A percentile compares a stretch with the other conserved stretches of the same genome.
phyloP scores from a whole-genome alignment of 64 coral and sea anemone genomes.

The Porites lutea region DNA sequence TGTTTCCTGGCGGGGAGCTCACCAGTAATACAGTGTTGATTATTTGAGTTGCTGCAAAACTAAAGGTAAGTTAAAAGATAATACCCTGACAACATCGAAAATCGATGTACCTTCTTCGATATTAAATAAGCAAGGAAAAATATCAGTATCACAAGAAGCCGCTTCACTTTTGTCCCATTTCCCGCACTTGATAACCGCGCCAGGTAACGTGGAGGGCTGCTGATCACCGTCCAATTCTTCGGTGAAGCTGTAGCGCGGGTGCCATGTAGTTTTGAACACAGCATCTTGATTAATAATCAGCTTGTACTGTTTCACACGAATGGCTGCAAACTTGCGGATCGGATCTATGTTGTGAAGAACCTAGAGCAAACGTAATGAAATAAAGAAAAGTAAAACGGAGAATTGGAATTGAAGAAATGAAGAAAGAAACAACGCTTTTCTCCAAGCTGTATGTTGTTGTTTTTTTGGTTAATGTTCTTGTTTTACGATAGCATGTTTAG shows the following conservation, averaged over 20 bases:
- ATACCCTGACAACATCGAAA: background rate
- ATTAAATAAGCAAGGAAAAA: constrained; percentile 92
- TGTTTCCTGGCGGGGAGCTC: too few relatives aligned
- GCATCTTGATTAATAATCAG: constrained; percentile 93
- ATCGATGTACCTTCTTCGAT: constrained; percentile 62
- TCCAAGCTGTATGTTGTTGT: too few relatives aligned
- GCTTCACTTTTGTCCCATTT: constrained; percentile 53
- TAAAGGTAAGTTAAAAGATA: too few relatives aligned
- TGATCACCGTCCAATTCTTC: constrained; percentile 14
- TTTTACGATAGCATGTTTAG: background rate
- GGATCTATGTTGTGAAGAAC: constrained; percentile 95
- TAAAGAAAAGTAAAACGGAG: background rate
- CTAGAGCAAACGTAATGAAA: background rate
- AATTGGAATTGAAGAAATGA: background rate
- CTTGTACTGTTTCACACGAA: constrained; percentile 85
- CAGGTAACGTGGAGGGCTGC: constrained; percentile 59
- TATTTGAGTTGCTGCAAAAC: background rate
- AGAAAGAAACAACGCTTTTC: background rate
- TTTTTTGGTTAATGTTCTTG: too few relatives aligned
- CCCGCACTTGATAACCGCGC: constrained; percentile 84
- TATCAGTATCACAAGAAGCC: constrained; percentile 67
- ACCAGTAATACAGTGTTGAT: too few relatives aligned
- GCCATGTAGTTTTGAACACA: constrained; percentile 79
- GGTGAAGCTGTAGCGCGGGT: constrained; percentile 70
- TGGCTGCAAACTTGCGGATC: constrained; percentile 81